A percentile compares a stretch with the other conserved stretches of the same genome.
Conservation (phyloP, 2,113 vertebrate species). For the Orthonyx spaldingii region DNA sequence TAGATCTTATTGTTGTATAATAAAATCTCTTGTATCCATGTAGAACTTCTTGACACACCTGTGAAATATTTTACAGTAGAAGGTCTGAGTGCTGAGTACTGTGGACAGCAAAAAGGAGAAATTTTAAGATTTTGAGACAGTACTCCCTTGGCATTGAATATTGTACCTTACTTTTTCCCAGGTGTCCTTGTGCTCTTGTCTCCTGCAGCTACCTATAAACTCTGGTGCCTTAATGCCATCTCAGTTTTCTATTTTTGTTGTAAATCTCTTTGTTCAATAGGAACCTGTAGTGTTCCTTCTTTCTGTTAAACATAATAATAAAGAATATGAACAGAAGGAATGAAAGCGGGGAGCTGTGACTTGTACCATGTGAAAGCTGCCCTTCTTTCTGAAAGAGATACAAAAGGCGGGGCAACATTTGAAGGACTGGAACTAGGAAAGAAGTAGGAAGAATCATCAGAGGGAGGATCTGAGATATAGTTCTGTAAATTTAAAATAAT, state of each 20-base stretch:
- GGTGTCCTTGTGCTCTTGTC: conserved; percentile 8
- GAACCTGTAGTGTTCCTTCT: conserved; percentile 3
- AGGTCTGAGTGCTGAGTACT: neutral
- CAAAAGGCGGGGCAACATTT: neutral
- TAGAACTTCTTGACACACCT: neutral
- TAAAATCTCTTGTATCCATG: neutral
- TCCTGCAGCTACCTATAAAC: conserved; percentile 40
- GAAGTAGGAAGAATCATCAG: neutral
- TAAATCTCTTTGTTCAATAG: conserved; percentile 36
- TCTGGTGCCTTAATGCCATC: neutral
- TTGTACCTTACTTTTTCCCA: neutral
- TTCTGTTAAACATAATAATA: conserved; percentile 30
- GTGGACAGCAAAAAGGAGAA: neutral
- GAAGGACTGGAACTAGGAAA: neutral
- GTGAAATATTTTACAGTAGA: neutral
- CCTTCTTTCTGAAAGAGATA: conserved; percentile 15
- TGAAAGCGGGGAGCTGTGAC: neutral
- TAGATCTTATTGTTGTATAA: neutral
- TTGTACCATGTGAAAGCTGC: neutral
- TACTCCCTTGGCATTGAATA: conserved; percentile 23
- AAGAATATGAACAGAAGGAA: neutral
- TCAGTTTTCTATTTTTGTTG: conserved; percentile 42
- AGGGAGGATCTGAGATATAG: neutral
- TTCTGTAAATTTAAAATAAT: neutral
- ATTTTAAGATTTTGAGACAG: neutral